phyloP scores from a whole-genome alignment of 2,113 vertebrate genomes.

The Smithornis capensis region DNA sequence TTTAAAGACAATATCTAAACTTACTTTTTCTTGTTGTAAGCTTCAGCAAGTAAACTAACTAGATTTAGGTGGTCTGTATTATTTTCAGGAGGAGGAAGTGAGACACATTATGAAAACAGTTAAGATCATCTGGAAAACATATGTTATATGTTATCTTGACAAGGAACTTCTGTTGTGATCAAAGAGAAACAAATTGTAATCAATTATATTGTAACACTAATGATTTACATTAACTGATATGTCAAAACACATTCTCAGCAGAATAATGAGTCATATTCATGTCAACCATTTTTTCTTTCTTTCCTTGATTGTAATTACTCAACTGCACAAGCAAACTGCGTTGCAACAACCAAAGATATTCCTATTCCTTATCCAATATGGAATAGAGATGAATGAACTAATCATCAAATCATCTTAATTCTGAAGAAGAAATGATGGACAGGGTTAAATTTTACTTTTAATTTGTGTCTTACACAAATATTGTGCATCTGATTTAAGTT shows the following conservation, averaged over 20 bases:
- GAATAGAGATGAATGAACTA: neutral
- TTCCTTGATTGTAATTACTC: neutral
- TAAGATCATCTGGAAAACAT: neutral
- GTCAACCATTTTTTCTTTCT: neutral
- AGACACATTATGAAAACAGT: neutral
- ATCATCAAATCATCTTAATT: neutral
- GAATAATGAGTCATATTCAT: neutral
- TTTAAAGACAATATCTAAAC: neutral
- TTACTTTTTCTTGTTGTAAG: neutral
- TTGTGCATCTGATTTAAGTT: neutral
- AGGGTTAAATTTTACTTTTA: neutral
- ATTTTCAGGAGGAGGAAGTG: neutral
- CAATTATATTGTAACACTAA: conserved; percentile 13
- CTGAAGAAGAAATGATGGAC: neutral
- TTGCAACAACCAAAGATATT: neutral
- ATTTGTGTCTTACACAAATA: neutral
- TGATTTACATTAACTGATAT: conserved; percentile 20
- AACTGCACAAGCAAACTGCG: neutral
- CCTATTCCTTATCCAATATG: neutral
- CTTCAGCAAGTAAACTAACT: neutral
- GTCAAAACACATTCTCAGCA: conserved; percentile 38
- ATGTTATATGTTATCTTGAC: neutral
- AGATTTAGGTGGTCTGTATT: neutral
- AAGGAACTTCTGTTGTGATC: neutral
- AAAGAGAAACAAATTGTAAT: conserved; percentile 39